These are phyloP conservation scores for Rhinolophus sinicus DNA, from an alignment of 2,113 vertebrate species.

Conservation along the genomic window DNA sequence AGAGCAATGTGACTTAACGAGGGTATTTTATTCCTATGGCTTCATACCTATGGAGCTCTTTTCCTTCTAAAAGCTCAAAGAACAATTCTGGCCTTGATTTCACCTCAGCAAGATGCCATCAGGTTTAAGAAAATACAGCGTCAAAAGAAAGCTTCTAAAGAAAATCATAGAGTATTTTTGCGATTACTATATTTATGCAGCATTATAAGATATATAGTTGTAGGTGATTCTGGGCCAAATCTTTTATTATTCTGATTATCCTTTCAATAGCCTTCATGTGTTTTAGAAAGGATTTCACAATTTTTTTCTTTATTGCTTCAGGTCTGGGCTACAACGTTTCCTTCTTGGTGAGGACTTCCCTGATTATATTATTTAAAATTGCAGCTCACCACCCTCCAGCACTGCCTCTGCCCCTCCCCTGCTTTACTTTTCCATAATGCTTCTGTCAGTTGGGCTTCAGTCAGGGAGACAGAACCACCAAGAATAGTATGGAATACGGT, in stretches of 20 bases:
- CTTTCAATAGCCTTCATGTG: not conserved
- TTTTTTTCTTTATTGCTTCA: not conserved
- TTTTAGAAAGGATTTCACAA: slow-evolving; percentile 18
- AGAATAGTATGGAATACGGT: not conserved
- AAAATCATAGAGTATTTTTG: slow-evolving; percentile 22
- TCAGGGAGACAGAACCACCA: not conserved
- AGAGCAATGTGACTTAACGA: not conserved
- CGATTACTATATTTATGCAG: slow-evolving; percentile 31
- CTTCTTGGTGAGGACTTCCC: not conserved
- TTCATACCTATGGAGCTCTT: slow-evolving; percentile 50
- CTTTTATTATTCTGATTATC: slow-evolving; percentile 56
- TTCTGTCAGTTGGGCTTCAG: not conserved
- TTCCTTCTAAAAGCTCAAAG: slow-evolving; percentile 21
- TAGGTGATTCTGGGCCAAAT: not conserved
- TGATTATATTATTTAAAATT: not conserved
- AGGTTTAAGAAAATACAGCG: slow-evolving; percentile 59
- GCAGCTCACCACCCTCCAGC: fast-evolving
- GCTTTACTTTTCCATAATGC: not conserved
- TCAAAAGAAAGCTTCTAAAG: slow-evolving; percentile 38
- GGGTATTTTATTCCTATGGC: not conserved
- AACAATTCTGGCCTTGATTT: slow-evolving; percentile 55
- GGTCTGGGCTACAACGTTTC: not conserved
- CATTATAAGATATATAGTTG: not conserved
- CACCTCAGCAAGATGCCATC: slow-evolving; percentile 13
- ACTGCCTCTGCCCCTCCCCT: not conserved